A percentile compares a stretch with the other conserved stretches of the same genome.
phyloP scores from a whole-genome alignment of 2,797 vertebrate genomes.

The Dallia pectoralis region DNA sequence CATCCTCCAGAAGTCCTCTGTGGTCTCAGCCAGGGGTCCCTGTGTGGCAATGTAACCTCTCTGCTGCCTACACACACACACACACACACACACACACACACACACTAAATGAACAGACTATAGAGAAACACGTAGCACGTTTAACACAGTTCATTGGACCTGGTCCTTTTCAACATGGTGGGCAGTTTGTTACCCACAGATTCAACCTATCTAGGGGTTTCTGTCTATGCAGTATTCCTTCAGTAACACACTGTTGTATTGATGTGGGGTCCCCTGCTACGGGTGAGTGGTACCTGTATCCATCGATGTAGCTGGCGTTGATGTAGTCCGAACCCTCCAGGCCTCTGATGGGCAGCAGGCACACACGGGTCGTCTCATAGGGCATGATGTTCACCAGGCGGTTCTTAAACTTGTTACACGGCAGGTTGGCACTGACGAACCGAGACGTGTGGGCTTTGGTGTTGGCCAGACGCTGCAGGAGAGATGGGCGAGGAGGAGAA shows the following conservation, averaged over 20 bases:
- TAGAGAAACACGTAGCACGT: not conserved
- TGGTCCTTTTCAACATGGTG: not conserved
- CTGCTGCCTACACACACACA: constrained; percentile 81
- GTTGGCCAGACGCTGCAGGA: constrained; percentile 90
- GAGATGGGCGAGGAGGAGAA: not conserved
- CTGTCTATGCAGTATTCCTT: not conserved
- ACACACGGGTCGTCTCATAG: constrained; percentile 94
- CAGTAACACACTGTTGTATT: not conserved
- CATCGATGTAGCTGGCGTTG: constrained; percentile 95
- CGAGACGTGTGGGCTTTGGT: constrained; percentile 96
- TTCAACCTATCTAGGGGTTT: not conserved
- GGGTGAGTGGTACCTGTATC: constrained; percentile 80
- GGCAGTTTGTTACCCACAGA: not conserved
- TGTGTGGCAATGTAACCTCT: constrained; percentile 96
- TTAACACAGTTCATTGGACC: not conserved
- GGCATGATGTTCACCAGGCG: constrained; percentile 99
- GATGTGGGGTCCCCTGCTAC: not conserved
- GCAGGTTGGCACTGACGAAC: constrained; percentile 97
- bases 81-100: constrained; percentile 17
- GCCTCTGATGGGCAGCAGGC: constrained; percentile 95
- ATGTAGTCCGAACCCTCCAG: constrained; percentile 97
- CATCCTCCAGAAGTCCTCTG: constrained; percentile 98
- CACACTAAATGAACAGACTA: not conserved
- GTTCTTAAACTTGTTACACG: constrained; percentile 99
- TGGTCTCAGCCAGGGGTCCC: constrained; percentile 95